phyloP scores from a whole-genome alignment of 2,888 invertebrate species.

The Endomychus coccineus region DNA sequence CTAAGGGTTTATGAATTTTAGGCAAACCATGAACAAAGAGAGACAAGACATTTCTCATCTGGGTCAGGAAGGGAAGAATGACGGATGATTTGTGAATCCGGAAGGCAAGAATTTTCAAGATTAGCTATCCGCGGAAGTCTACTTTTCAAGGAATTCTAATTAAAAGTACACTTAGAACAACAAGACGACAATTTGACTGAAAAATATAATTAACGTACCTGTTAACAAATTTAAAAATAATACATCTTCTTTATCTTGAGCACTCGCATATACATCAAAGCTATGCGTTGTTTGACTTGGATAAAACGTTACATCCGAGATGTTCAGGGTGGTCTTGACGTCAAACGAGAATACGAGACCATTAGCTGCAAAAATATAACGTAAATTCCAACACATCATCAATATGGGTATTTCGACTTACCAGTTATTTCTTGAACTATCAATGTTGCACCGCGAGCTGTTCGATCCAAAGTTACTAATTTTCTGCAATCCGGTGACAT shows the following conservation, averaged over 20 bases:
- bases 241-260: constrained; percentile 64
- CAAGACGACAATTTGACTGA: no score
- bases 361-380: constrained; percentile 43
- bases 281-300: constrained; percentile 64
- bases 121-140: no score
- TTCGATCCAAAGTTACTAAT: constrained; percentile 58
- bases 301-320: constrained; percentile 66
- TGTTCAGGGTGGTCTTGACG: constrained; percentile 65
- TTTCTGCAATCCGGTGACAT: constrained; percentile 65
- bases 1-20: not conserved
- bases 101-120: no score
- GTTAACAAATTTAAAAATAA: constrained; percentile 62
- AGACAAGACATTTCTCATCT: no score
- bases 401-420: constrained; percentile 34
- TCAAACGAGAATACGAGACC: constrained; percentile 65
- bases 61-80: no score
- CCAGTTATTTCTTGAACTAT: constrained; percentile 59
- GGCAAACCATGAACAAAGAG: not conserved
- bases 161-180: no score
- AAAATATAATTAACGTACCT: constrained; percentile 49
- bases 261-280: constrained; percentile 66
- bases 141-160: no score
- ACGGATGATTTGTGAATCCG: no score
- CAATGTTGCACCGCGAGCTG: constrained; percentile 50
- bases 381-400: not conserved